These are phyloP conservation scores for Cichladusa arquata DNA, from an alignment of 2,113 vertebrate species.

Conservation along the genomic window DNA sequence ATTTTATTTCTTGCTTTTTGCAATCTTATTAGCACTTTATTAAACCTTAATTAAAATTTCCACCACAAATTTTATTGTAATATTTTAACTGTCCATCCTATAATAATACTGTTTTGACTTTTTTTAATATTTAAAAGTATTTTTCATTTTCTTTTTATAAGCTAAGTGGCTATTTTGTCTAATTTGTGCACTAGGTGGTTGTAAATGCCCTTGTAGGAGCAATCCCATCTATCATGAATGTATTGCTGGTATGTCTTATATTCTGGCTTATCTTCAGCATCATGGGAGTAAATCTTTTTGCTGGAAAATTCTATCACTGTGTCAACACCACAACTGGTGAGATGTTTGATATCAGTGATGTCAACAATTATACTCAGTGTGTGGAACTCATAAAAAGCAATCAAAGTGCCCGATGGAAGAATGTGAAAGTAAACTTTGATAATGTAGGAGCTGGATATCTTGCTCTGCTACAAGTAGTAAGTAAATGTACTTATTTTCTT, in stretches of 20 bases:
- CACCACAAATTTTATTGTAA: not conserved
- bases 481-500: constrained; percentile 44
- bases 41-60: not conserved
- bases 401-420: constrained; percentile 81
- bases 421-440: constrained; percentile 93
- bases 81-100: not conserved
- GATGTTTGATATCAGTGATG: constrained; percentile 43
- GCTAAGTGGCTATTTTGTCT: not conserved
- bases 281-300: constrained; percentile 97
- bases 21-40: not conserved
- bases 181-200: constrained; percentile 83
- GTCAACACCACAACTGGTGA: constrained; percentile 73
- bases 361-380: constrained; percentile 77
- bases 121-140: not conserved
- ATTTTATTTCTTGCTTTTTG: constrained; percentile 39
- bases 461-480: constrained; percentile 94
- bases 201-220: constrained; percentile 96
- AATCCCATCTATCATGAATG: constrained; percentile 98
- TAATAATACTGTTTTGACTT: not conserved
- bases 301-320: constrained; percentile 89
- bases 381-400: constrained; percentile 73
- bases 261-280: constrained; percentile 99
- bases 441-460: constrained; percentile 95
- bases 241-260: constrained; percentile 97
- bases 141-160: not conserved